Base-by-base conservation (phyloP, 1,140 invertebrate genomes). In the Colletes gigas region DNA sequence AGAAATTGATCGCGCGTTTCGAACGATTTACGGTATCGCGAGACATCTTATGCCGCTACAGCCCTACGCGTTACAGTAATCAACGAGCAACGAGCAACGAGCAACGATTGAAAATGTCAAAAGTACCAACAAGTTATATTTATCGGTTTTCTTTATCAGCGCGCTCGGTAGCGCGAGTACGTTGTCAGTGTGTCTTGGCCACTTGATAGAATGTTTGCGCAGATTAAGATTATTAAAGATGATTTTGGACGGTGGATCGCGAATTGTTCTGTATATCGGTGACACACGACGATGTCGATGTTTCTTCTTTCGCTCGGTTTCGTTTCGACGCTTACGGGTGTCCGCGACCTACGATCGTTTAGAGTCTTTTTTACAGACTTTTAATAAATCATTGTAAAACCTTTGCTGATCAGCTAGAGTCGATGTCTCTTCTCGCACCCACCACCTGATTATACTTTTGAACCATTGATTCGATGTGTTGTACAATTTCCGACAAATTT, bases 341-440 rank as follows among this genome's bases (percentile, higher is more conserved):
- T 69, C 83, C 30, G 54, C 65, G 72, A 57, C 65, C 39, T 55
- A 82, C 63, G 80, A 75, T 80, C 81, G 80, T 88, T 89, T 88
- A 88, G 77, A 89, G 83, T 87, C 81, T 78, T 74, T 85, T 81
- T 65, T 81, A 84, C 60, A 75, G 83, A 83, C 88, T 85, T 87
- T 63, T 81, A 76, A 75, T 69, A 76, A 86, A 75, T 87, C 81
- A 52, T 77, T 79, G 71, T 76, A 62, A 67, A 72, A 83, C 59
- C 69, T 84, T n/a, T 80, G 67, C 81, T 63, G n/a, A 62, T 66
- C 74, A 30, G 50, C 57, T 79, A 39, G 65, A 30, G 39, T 73
- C 57, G 62, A 41, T 83, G 70, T 44, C 12, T 55, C 30, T 30
- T 47, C 30, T 71, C 67, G 30, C 63, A n/a, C 63, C 14, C 63